Evolutionary conservation across 2,797 vertebrate genomes (phyloP), one percentile per base, ranked within the genome.

Genomic region (Alauda arvensis): DNA sequence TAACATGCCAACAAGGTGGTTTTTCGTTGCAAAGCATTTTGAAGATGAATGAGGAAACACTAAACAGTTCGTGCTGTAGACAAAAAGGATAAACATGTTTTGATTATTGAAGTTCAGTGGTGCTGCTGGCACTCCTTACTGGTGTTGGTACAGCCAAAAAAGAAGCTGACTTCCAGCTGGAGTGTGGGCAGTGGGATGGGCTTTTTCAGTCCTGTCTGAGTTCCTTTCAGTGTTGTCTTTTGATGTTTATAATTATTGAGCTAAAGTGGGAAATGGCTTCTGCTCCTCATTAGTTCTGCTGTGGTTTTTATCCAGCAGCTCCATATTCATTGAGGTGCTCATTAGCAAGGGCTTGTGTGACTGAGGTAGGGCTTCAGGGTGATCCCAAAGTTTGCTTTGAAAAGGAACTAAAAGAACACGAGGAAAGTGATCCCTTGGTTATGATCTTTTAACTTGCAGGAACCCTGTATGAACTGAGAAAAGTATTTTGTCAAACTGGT

Each of bases 221-320:
- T 68, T 79, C 16, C 43, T 68, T 37, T 57, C 6, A 1, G 11
- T 69, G 43, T 56, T 28, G 4, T 62, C 69, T 88, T 84, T 66
- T 86, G 65, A 59, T 33, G 55, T 80, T 80, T 53, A 14, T 55
- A 57, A 65, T 91, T 71, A 69, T 6, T 60, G 66, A 81, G 42
- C 77, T 87, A 49, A 83, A 77, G 45, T 66, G 56, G 45, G 67
- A 85, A 72, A 56, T 66, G 51, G 39, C 55, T 92, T 87, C 85
- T 87, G 55, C 80, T 93, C 52, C 69, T 90, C n/a, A 17, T 71
- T 75, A 85, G 62, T 70, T 87, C 53, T 85, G 59, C 48, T 56
- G 49, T 48, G 45, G 8, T 68, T 83, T 87, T 91, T 68, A 46
- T 71, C 20, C 3, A 1, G 43, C 40, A n/a, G 37, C 70, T 69